Conservation (phyloP, 2,888 invertebrate genomes). For the Aspidiotus destructor region DNA sequence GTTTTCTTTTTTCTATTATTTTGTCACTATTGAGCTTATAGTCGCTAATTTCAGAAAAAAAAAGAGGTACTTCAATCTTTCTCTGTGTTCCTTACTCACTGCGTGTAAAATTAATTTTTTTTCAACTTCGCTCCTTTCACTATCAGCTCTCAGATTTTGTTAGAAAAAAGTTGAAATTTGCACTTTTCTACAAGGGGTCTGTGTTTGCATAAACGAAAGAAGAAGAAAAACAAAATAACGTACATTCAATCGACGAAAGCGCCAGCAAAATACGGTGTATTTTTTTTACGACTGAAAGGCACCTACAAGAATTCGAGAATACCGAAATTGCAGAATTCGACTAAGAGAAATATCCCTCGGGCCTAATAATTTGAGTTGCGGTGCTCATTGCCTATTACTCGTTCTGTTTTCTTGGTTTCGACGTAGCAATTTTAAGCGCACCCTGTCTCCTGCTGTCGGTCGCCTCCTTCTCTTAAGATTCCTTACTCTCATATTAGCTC, state of each 20-base stretch:
- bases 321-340: slow-evolving; percentile 29
- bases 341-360: slow-evolving; percentile 26
- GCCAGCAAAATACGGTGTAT: slow-evolving; percentile 8
- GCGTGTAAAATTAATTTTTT: no score
- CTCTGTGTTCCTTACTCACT: no score
- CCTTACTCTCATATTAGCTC: neutral
- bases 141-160: no score
- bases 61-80: no score
- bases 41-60: no score
- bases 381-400: slow-evolving; percentile 30
- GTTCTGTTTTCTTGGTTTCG: slow-evolving; percentile 23
- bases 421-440: slow-evolving; percentile 20
- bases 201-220: neutral
- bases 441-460: slow-evolving; percentile 3
- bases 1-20: no score
- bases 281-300: slow-evolving; percentile 29
- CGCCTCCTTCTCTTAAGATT: neutral
- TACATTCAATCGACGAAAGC: slow-evolving; percentile 23
- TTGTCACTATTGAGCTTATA: no score
- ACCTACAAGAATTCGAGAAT: slow-evolving; percentile 31
- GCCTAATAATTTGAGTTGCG: slow-evolving; percentile 28
- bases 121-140: no score
- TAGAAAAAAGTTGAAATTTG: no score
- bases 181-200: neutral
- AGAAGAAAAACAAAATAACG: neutral